Base-by-base conservation (phyloP, 2,797 vertebrate species). In the Nannoperca obscura region DNA sequence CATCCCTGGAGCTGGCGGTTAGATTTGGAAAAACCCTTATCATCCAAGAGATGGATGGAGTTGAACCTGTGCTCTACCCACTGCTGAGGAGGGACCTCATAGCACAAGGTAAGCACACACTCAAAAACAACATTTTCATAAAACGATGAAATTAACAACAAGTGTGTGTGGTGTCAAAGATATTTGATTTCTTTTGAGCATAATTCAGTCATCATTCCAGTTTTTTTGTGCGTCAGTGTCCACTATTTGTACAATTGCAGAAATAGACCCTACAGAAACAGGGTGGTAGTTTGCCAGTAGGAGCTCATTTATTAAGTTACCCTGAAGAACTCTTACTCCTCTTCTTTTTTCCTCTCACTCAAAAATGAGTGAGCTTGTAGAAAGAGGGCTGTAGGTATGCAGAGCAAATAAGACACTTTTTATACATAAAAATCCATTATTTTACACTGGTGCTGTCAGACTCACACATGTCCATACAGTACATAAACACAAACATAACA, bases 11-110 rank as follows among this genome's bases (percentile, higher is more conserved):
- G 86, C 89, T 99, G 74, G 97, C 98, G 2, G 98, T 99, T 71
- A 95, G 98, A 87, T 99, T 99, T 93, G 98, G 98, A 54, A 99
- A 99, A 92, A 99, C 97, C 0, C 95, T 99, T 69, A 96, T 99
- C 86, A 96, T 99, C 86, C 98, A 98, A 91, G 98, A 99, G 92
- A 95, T 98, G 96, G 97, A 99, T 88, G 96, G 96, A 71, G 96
- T 99, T 76, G 98, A 99, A 89, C 97, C 98, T 52, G 97, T 97
- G 20, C 97, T 99, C 79, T 99, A 98, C 81, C 97, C 98, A 0
- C 87, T 99, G 68, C 87, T 99, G 88, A 96, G 98, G 88, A 96
- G 92, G 86, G 98, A 99, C 90, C 95, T 99, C 58, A 94, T 97
- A 75, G 96, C 97, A 71, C 97, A 99, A 94, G 98, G 98, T 98